Conservation (phyloP, 2,888 invertebrate species). For the Archaeoteleia sp. region DNA sequence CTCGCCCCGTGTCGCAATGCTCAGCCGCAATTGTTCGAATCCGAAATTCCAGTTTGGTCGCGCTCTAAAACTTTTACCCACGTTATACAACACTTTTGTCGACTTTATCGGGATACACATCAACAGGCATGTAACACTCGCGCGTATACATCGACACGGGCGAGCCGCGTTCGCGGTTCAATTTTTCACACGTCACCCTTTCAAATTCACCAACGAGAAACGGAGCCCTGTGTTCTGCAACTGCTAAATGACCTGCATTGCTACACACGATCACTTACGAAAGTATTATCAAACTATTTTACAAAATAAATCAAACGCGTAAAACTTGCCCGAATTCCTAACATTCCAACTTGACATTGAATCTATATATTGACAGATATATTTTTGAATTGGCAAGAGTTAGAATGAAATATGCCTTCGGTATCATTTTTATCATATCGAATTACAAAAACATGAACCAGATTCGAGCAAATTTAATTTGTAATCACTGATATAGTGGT, state of each 20-base stretch:
- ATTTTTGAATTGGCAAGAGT: slow-evolving; percentile 53
- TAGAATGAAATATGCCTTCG: too few relatives aligned
- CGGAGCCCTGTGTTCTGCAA: slow-evolving; percentile 26
- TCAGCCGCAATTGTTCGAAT: slow-evolving; percentile 48
- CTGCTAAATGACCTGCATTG: slow-evolving; percentile 39
- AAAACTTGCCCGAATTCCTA: slow-evolving; percentile 16
- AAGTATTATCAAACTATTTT: slow-evolving; percentile 6
- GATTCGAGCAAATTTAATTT: too few relatives aligned
- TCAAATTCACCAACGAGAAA: slow-evolving; percentile 42
- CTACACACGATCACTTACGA: slow-evolving; percentile 28
- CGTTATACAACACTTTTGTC: slow-evolving; percentile 33
- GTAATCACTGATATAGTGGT: too few relatives aligned
- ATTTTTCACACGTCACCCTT: slow-evolving; percentile 52
- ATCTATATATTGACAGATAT: slow-evolving; percentile 20
- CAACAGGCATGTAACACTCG: slow-evolving; percentile 10
- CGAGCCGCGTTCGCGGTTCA: slow-evolving; percentile 35
- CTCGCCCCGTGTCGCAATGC: slow-evolving; percentile 40
- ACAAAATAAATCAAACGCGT: background rate
- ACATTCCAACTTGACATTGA: slow-evolving; percentile 27
- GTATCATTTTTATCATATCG: too few relatives aligned
- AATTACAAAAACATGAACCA: too few relatives aligned
- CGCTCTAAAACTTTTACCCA: slow-evolving; percentile 44
- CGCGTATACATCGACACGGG: slow-evolving; percentile 11
- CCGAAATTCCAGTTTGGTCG: slow-evolving; percentile 50
- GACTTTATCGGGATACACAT: slow-evolving; percentile 38